A percentile compares a stretch with the other conserved stretches of the same genome.
Evolutionary conservation across 1,140 invertebrate species (phyloP).

Genomic region (Stegodyphus dumicola): DNA sequence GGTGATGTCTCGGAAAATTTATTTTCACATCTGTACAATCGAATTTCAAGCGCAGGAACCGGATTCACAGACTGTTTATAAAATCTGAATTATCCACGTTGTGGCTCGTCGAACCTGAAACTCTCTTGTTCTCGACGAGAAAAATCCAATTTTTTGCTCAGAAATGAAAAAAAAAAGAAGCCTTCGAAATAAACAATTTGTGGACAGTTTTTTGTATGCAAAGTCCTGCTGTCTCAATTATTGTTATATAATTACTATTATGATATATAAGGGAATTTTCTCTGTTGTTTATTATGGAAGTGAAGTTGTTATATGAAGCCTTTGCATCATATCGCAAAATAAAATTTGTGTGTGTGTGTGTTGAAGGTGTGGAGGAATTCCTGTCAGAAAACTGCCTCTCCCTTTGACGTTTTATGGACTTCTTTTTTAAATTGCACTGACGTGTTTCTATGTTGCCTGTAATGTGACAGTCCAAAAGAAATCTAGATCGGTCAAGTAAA

Average conservation of each 20-base stretch:
- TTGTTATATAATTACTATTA: slow-evolving; percentile 23
- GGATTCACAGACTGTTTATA: not conserved
- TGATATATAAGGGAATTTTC: slow-evolving; percentile 34
- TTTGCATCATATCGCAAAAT: slow-evolving; percentile 30
- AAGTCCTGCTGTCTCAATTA: not conserved
- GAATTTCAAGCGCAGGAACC: not conserved
- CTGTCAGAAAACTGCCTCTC: not conserved
- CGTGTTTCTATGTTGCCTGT: too few species aligned
- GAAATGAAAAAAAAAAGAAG: slow-evolving; percentile 27
- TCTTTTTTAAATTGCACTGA: too few species aligned
- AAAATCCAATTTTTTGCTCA: slow-evolving; percentile 49
- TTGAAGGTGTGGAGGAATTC: not conserved
- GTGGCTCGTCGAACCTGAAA: not conserved
- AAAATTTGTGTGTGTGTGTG: not conserved
- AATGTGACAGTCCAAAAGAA: too few species aligned
- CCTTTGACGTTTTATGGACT: too few species aligned
- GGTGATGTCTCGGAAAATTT: slow-evolving; percentile 24
- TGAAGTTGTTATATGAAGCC: slow-evolving; percentile 34
- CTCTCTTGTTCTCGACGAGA: not conserved
- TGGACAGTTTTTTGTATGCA: slow-evolving; percentile 7
- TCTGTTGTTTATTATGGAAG: slow-evolving; percentile 12
- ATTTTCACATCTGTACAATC: slow-evolving; percentile 15
- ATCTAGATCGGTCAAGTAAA: too few species aligned
- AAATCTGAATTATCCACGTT: not conserved
- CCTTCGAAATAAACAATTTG: slow-evolving; percentile 1